phyloP scores from a whole-genome alignment of 2,113 vertebrate species.

The Coptodon rendalli region DNA sequence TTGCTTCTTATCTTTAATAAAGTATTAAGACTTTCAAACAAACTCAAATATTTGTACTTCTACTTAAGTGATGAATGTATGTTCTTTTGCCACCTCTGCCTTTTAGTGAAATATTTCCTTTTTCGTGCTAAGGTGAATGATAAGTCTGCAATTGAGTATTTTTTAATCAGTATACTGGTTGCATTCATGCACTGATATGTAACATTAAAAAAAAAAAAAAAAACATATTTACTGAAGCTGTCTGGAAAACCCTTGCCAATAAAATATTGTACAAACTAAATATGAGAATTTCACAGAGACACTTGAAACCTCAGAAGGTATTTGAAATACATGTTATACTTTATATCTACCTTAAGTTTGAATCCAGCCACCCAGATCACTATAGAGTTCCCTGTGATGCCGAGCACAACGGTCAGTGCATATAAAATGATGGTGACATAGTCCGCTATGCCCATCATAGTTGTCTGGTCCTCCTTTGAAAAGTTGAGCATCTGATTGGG shows the following conservation, averaged over 20 bases:
- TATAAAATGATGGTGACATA: slow-evolving; percentile 55
- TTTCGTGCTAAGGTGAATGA: neutral
- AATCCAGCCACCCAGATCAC: slow-evolving; percentile 74
- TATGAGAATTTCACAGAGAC: neutral
- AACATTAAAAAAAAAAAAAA: fast-evolving
- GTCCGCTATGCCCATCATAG: slow-evolving; percentile 8
- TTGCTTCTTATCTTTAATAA: neutral
- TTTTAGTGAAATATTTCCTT: neutral
- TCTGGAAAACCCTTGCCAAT: fast-evolving
- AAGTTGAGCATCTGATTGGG: neutral
- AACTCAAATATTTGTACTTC: neutral
- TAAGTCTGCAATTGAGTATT: neutral
- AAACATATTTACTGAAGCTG: neutral
- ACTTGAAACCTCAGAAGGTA: neutral
- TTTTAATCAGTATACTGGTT: neutral
- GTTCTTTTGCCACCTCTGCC: neutral
- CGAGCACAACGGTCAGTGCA: slow-evolving; percentile 65
- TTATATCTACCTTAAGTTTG: slow-evolving; percentile 50
- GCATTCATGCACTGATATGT: neutral
- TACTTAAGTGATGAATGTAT: neutral
- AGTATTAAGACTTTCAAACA: fast-evolving
- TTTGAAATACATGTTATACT: neutral
- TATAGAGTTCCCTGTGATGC: slow-evolving; percentile 59
- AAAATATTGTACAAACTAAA: neutral
- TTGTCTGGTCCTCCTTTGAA: neutral